phyloP scores from a whole-genome alignment of 1,140 invertebrate genomes.

The Zophobas atratus region DNA sequence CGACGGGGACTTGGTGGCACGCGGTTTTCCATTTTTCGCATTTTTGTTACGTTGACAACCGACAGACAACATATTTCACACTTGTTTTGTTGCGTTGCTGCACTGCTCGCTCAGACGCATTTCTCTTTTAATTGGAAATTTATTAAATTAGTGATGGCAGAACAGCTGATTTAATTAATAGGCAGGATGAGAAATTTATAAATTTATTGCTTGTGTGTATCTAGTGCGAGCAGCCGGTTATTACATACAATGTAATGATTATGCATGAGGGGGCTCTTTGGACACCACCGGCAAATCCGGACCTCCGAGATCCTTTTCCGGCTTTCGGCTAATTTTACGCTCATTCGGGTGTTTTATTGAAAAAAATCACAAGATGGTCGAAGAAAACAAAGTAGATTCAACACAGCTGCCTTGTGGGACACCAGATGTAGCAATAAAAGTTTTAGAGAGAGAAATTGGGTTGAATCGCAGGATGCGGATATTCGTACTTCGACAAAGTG shows the following conservation, averaged over 20 bases:
- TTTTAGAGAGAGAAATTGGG: too few relatives aligned
- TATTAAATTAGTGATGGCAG: not conserved
- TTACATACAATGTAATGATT: conserved; percentile 1
- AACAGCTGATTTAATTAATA: conserved; percentile 13
- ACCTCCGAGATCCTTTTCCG: not conserved
- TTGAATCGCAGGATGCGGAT: too few relatives aligned
- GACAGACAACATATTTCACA: conserved; percentile 2
- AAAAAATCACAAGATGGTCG: too few relatives aligned
- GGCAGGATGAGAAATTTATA: not conserved
- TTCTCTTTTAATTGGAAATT: conserved; percentile 23
- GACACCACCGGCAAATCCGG: not conserved
- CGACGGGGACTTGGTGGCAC: not conserved
- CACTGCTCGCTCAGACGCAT: not conserved
- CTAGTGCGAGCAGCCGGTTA: conserved; percentile 2
- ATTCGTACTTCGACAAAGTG: too few relatives aligned
- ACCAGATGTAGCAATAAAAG: too few relatives aligned
- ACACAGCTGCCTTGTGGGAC: too few relatives aligned
- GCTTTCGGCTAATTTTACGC: too few relatives aligned
- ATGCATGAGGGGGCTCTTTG: not conserved
- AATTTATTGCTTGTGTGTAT: conserved; percentile 4
- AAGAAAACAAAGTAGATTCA: too few relatives aligned
- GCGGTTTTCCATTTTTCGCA: not conserved
- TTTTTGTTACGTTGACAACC: not conserved
- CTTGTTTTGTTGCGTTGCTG: not conserved
- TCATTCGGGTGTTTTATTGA: too few relatives aligned